Conservation (phyloP, 2,797 vertebrate genomes). For the Huso huso region DNA sequence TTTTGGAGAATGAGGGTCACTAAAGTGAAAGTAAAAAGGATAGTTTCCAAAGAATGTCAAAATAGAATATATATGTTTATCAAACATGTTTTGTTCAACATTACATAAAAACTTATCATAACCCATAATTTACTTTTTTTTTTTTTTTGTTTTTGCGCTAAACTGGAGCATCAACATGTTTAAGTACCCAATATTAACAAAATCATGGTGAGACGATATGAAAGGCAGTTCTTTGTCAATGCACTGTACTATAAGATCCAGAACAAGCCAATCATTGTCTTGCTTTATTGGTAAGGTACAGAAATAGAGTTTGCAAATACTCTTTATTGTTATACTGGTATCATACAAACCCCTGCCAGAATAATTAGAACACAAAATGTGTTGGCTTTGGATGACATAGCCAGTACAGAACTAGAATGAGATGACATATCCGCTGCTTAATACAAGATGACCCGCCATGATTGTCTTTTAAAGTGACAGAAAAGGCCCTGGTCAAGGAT, state of each 20-base stretch:
- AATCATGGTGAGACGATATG: not conserved
- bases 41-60: slow-evolving; percentile 19
- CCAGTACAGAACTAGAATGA: slow-evolving; percentile 6
- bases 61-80: not conserved
- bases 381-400: not conserved
- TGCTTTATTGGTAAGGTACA: slow-evolving; percentile 11
- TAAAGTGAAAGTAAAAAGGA: slow-evolving; percentile 24
- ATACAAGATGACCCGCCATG: not conserved
- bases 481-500: not conserved
- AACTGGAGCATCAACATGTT: slow-evolving; percentile 14
- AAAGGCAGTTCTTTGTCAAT: not conserved
- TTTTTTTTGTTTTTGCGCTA: slow-evolving; percentile 13
- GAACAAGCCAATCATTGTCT: not conserved
- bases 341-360: not conserved
- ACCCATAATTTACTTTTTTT: slow-evolving; percentile 16
- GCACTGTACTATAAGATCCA: not conserved
- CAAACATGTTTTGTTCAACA: slow-evolving; percentile 10
- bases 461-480: no score
- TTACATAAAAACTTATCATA: slow-evolving; percentile 1
- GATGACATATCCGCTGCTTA: not conserved
- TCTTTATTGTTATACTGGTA: not conserved
- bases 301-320: not conserved
- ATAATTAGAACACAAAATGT: slow-evolving; percentile 12
- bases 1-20: slow-evolving; percentile 47
- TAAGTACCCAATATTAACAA: slow-evolving; percentile 7